Evolutionary conservation across 1,140 invertebrate genomes (phyloP).

Genomic region (Metopolophium dirhodum): DNA sequence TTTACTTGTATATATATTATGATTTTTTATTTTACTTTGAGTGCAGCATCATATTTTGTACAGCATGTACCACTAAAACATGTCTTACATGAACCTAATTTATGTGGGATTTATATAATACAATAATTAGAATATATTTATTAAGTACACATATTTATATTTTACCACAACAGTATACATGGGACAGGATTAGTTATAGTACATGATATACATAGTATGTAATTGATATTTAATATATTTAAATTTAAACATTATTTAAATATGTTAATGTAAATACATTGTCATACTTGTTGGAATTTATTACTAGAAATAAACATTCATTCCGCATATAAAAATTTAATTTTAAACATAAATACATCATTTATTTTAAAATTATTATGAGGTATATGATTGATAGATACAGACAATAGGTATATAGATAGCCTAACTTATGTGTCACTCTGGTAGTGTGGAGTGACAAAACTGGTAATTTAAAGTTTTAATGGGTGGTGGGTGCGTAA

Average conservation of each 20-base stretch:
- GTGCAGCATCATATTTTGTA: conserved; percentile 19
- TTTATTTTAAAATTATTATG: background rate
- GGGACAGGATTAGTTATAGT: background rate
- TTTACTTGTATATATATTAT: background rate
- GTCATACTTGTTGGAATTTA: too few relatives aligned
- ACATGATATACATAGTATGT: conserved; percentile 11
- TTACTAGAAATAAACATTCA: background rate
- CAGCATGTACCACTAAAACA: background rate
- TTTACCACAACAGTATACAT: conserved; percentile 7
- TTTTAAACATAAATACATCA: background rate
- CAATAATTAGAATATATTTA: conserved; percentile 11
- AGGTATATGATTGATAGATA: background rate
- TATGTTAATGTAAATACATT: background rate
- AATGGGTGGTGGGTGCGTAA: too few relatives aligned
- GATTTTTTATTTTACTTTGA: background rate
- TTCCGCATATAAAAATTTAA: background rate
- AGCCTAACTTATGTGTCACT: too few relatives aligned
- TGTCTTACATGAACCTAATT: background rate
- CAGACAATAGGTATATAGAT: background rate
- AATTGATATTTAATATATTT: background rate
- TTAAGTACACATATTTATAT: conserved; percentile 24
- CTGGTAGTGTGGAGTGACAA: too few relatives aligned
- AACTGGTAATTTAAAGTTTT: too few relatives aligned
- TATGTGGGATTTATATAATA: conserved; percentile 6
- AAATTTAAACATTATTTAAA: background rate